phyloP scores from a whole-genome alignment of 2,888 invertebrate genomes.

The Reticulitermes lucifugus region DNA sequence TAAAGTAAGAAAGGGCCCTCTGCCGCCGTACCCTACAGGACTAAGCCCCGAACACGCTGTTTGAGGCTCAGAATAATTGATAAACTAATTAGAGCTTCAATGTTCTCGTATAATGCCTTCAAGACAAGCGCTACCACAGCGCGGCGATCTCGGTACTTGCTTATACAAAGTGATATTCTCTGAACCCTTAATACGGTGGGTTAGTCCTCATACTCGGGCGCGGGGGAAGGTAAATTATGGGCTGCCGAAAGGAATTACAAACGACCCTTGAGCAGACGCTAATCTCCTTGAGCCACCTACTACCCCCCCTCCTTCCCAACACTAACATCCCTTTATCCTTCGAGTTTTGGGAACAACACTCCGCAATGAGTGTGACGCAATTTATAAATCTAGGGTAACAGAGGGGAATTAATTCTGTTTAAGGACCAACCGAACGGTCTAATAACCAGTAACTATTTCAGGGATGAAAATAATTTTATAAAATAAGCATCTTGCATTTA shows the following conservation, averaged over 20 bases:
- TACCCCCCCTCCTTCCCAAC: neutral
- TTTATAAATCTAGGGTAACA: neutral
- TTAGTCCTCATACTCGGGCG: neutral
- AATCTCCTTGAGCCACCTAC: neutral
- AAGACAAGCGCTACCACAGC: no score
- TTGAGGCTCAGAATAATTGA: constrained; percentile 27
- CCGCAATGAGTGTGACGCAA: neutral
- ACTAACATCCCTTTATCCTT: no score
- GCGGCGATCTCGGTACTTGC: neutral
- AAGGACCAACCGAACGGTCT: neutral
- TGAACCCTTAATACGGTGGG: constrained; percentile 25
- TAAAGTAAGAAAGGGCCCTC: no score
- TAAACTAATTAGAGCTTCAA: constrained; percentile 42
- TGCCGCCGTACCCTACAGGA: no score
- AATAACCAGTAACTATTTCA: no score
- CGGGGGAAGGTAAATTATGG: neutral
- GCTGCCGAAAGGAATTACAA: constrained; percentile 23
- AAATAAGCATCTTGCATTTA: no score
- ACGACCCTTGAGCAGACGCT: neutral
- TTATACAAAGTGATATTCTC: constrained; percentile 4
- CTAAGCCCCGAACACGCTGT: no score
- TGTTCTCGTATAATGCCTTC: no score
- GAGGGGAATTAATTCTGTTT: neutral
- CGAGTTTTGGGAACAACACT: neutral
- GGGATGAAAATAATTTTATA: no score